Base-by-base conservation (phyloP, 2,888 invertebrate species). In the Drosophila atripex region DNA sequence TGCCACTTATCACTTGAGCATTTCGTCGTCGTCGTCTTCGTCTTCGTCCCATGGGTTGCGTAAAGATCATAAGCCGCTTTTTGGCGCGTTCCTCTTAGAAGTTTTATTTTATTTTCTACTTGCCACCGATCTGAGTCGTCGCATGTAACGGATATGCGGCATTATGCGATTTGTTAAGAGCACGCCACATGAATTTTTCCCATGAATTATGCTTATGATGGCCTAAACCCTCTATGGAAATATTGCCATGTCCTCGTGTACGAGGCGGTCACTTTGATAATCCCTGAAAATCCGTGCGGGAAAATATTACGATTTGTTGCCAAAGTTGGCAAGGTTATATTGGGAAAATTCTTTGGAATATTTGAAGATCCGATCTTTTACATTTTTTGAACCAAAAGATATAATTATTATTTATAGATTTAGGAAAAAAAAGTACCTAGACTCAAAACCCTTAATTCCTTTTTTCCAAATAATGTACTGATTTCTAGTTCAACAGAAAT, bases 51-150 rank as follows among this genome's bases (percentile, higher is more conserved):
- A 30, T 39, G 46, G 46, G 39, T 60, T 78, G 70, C 78, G 58
- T 56, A 65, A 85, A 82, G 82, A 85, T 76, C 50, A 76, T 78
- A 75, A 85, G 87, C 77, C 60, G 45, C 60, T 59, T 82, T 86
- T 85, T 80, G 82, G 87, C 76, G 74, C 71, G 68, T 51, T 78
- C 52, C 59, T 65, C 79, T 82, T 39, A 58, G 74, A 73, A 69
- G 51, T 64, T 51, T 41, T 32, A n/a, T 35, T 35, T 35, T n/a
- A 35, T 35, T 35, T 35, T 35, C n/a, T 35, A n/a, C 5, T n/a
- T 7, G 32, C 45, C 35, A 38, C 43, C 35, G 53, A 65, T 50
- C 64, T 50, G 28, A 21, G 21, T 9, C 16, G 41, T 21, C 14
- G 46, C 56, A 49, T 59, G 71, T 65, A 80, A 75, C 87, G 87